These are phyloP conservation scores for Microcebus lehilahytsara DNA, from an alignment of 2,113 vertebrate species.

Conservation along the genomic window DNA sequence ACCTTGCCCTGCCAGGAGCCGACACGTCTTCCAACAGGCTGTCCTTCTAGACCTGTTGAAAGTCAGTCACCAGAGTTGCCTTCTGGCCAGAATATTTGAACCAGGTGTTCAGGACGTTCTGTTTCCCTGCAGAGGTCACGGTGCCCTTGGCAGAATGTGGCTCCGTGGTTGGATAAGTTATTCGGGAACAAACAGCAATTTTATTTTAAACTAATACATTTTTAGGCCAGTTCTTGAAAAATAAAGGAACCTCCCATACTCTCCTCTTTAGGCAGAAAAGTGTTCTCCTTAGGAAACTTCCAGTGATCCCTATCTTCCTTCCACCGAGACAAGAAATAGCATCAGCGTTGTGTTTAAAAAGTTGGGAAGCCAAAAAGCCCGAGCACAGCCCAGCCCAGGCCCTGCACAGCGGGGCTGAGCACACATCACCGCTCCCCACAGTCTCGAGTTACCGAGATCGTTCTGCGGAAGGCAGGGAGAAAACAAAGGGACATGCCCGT, in stretches of 20 bases:
- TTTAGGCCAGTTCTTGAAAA: background rate
- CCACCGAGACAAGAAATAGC: background rate
- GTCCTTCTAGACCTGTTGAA: background rate
- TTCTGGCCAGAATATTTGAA: background rate
- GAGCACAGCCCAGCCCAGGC: background rate
- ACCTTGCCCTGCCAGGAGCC: background rate
- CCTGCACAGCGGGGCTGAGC: background rate
- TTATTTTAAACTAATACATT: background rate
- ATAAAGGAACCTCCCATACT: background rate
- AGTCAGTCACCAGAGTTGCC: background rate
- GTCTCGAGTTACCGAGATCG: conserved; percentile 24
- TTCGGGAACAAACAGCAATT: background rate
- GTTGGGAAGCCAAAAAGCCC: background rate
- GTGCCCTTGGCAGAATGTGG: background rate
- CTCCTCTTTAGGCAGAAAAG: background rate
- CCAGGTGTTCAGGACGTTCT: background rate
- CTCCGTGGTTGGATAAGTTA: background rate
- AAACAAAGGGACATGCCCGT: background rate
- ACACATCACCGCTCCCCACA: background rate
- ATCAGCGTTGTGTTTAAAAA: background rate
- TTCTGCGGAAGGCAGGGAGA: conserved; percentile 1
- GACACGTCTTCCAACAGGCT: background rate
- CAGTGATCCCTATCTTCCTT: too few relatives aligned
- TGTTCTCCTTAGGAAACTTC: too few relatives aligned
- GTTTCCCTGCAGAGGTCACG: background rate